Base-by-base conservation (phyloP, 2,113 vertebrate species). In the Chloropsis hardwickii region DNA sequence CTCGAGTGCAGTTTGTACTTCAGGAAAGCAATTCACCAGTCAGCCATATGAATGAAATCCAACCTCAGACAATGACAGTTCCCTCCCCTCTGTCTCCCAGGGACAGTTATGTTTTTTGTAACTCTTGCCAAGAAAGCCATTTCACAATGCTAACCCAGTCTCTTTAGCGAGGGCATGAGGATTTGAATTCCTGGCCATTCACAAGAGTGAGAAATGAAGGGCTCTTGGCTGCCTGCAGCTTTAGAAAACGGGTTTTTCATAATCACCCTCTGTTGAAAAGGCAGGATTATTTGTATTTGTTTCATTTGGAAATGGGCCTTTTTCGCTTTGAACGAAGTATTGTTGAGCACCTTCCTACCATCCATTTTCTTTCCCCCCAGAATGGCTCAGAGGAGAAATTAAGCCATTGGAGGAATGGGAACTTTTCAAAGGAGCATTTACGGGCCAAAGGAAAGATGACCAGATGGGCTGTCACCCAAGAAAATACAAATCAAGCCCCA, bases 281-380 rank as follows among this genome's bases (percentile, higher is more conserved):
- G 58, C 81, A 94, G 62, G 65, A 86, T 96, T 97, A 96, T 96
- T 96, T 94, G 81, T 91, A 54, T 95, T 92, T 97, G 85, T 94
- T 96, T 89, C 80, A 47, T 93, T 97, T 97, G 96, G 92, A 95
- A 92, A 69, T 39, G 74, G 33, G 80, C 93, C 87, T 86, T 90
- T 95, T 94, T 86, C 53, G 33, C 33, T 95, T 42, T 92, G 78
- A 95, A 78, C 2, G 0, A 88, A 94, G 93, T 69, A 77, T 64
- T 91, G 81, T 90, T 94, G 84, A 94, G 62, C 35, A 82, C 91
- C 91, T 79, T 96, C 87, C 62, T 97, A 71, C 67, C 67, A 78
- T 94, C 69, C 85, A 90, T 92, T 87, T 78, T 40, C 80, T 77
- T 71, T 81, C 44, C 35, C 47, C 35, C 39, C 29, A 40, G n/a